Evolutionary conservation across 2,888 invertebrate genomes (phyloP), one percentile per base, ranked within the genome.

Genomic region (Elgonia sp.): DNA sequence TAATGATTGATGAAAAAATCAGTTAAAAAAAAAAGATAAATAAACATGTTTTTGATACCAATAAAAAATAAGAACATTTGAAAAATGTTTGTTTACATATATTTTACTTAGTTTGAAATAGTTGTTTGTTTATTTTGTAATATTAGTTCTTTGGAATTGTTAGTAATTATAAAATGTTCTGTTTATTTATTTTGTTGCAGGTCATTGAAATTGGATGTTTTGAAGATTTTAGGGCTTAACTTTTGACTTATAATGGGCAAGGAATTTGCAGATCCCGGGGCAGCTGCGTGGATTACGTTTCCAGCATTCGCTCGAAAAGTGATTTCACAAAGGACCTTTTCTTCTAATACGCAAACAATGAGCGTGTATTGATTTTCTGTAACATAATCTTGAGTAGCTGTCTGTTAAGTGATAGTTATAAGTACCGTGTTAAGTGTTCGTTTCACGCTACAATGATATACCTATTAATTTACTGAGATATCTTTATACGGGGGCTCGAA

Each of bases 311-410:
- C 75, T 87, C 77, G 55, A 89, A 91, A 90, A 85, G 86, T 87
- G 62, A 63, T 76, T 88, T 86, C 72, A 91, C 91, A 90, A 90
- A 90, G 62, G 84, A 84, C 75, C 85, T 87, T 79, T 73, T 86
- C 85, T 87, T 89, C 87, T 86, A 89, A 86, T 87, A 80, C 81
- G 86, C 86, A 89, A 88, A 89, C 90, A 89, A 91, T 91, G 90
- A 91, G 92, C 91, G 92, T 92, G 90, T 93, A 93, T 94, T 93
- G 94, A 94, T 94, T 94, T 94, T 94, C 94, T 91, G 94, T 94
- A 94, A 94, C 92, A 91, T 91, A 94, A 94, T 94, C 94, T 93
- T 93, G 92, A 94, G 94, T 94, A 93, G 94, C 92, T 92, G 92
- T 92, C 90, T 90, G 92, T 93, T 94, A 92, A 92, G 91, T 90